Evolutionary conservation across 2,888 invertebrate species (phyloP).

Genomic region (Clivina fossor): DNA sequence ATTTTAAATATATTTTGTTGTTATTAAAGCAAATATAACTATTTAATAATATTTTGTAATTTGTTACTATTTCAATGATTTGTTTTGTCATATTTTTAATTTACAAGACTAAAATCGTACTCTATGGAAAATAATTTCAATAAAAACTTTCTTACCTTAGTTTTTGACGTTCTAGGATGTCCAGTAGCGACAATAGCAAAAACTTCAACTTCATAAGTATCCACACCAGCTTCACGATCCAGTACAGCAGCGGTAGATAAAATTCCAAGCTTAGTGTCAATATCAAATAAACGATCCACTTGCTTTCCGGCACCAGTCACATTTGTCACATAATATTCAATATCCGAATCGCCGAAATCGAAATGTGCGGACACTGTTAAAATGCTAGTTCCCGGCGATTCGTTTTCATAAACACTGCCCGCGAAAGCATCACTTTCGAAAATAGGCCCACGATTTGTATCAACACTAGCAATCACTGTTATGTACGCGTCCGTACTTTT

Average conservation of each 20-base stretch:
- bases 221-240: conserved; percentile 82
- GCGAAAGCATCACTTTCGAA: conserved; percentile 67
- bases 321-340: conserved; percentile 91
- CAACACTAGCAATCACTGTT: conserved; percentile 73
- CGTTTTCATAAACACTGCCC: conserved; percentile 86
- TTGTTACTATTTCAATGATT: too few relatives aligned
- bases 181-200: conserved; percentile 78
- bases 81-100: too few relatives aligned
- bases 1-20: too few relatives aligned
- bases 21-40: too few relatives aligned
- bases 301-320: conserved; percentile 73
- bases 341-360: conserved; percentile 59
- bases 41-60: too few relatives aligned
- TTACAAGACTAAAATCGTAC: too few relatives aligned
- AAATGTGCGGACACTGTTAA: conserved; percentile 75
- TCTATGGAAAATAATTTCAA: too few relatives aligned
- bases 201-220: conserved; percentile 81
- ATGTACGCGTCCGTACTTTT: conserved; percentile 85
- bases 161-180: conserved; percentile 72
- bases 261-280: conserved; percentile 86
- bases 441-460: conserved; percentile 58
- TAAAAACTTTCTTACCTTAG: conserved; percentile 69
- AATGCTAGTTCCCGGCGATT: conserved; percentile 82
- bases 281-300: conserved; percentile 87
- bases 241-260: conserved; percentile 81